phyloP scores from a whole-genome alignment of 2,113 vertebrate species.

The Carollia perspicillata region DNA sequence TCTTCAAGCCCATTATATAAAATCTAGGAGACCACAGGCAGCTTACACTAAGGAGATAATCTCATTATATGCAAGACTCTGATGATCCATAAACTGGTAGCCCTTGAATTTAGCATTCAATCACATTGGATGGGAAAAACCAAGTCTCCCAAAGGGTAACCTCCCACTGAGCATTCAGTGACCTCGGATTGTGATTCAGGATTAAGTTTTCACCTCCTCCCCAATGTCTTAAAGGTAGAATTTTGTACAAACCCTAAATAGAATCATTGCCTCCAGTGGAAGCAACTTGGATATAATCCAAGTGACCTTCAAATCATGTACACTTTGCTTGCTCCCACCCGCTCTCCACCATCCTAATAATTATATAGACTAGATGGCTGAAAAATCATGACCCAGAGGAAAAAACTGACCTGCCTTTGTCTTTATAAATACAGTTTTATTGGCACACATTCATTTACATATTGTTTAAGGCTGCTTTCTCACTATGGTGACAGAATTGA shows the following conservation, averaged over 20 bases:
- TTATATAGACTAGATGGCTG: not conserved
- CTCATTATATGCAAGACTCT: not conserved
- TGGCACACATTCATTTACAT: not conserved
- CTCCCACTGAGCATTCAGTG: not conserved
- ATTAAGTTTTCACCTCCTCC: not conserved
- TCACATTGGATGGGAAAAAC: not conserved
- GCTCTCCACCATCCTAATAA: not conserved
- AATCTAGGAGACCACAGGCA: not conserved
- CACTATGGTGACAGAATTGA: not conserved
- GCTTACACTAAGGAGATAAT: not conserved
- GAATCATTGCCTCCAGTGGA: not conserved
- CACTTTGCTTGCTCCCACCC: not conserved
- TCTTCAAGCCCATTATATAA: not conserved
- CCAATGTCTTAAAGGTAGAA: slow-evolving; percentile 8
- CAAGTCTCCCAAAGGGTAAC: not conserved
- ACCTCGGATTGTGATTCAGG: not conserved
- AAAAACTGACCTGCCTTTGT: not conserved
- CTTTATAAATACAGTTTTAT: slow-evolving; percentile 44
- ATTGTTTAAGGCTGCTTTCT: not conserved
- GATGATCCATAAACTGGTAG: not conserved
- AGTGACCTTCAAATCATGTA: not conserved
- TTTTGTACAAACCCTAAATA: slow-evolving; percentile 30
- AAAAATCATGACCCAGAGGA: not conserved
- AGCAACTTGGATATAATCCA: not conserved
- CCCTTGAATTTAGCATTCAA: not conserved